Percentiles rank a stretch among this genome's conserved stretches.
Evolutionary conservation across 2,113 vertebrate species (phyloP).

Genomic region (Notothenia coriiceps): DNA sequence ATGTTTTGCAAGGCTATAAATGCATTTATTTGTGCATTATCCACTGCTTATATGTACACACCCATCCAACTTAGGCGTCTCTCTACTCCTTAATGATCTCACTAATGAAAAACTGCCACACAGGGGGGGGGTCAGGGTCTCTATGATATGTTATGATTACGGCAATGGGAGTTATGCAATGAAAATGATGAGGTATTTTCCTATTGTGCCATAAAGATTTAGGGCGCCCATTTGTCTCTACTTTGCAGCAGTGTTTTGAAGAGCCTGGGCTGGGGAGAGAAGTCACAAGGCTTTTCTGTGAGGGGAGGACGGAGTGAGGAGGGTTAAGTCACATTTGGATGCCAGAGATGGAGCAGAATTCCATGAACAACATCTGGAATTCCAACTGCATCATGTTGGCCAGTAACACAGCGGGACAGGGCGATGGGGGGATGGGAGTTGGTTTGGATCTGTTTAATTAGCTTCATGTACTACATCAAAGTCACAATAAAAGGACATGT

Average conservation of each 20-base stretch:
- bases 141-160: conserved; percentile 63
- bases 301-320: conserved; percentile 21
- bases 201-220: conserved; percentile 58
- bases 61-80: conserved; percentile 49
- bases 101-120: conserved; percentile 50
- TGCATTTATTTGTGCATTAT: conserved; percentile 43
- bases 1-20: conserved; percentile 51
- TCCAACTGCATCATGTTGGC: conserved; percentile 77
- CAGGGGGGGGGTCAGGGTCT: neutral
- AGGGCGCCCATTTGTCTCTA: conserved; percentile 64
- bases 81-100: conserved; percentile 46
- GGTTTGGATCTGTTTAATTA: conserved; percentile 20
- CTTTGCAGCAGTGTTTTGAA: conserved; percentile 62
- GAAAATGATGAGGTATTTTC: conserved; percentile 67
- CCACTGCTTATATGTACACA: conserved; percentile 16
- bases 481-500: neutral
- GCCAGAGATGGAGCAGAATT: conserved; percentile 82
- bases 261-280: conserved; percentile 26
- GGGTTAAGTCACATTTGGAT: conserved; percentile 76
- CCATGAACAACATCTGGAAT: conserved; percentile 86
- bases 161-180: conserved; percentile 24
- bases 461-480: neutral
- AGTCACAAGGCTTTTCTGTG: conserved; percentile 74
- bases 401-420: conserved; percentile 59
- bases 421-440: conserved; percentile 51